These are phyloP conservation scores for Axea sp. DNA, from an alignment of 2,888 invertebrate genomes.

Conservation along the genomic window DNA sequence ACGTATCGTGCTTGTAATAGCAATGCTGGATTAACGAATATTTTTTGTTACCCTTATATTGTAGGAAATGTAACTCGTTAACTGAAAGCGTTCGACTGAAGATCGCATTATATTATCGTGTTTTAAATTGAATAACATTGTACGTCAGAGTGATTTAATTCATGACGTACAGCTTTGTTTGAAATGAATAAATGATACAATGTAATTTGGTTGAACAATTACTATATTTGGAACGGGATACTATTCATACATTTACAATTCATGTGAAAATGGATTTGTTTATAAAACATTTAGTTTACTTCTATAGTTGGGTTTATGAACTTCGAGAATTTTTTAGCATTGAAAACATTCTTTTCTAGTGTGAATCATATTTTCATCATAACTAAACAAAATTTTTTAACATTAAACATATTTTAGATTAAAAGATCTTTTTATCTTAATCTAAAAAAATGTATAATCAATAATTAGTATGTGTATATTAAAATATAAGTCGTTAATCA, in stretches of 20 bases:
- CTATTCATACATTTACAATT: no score
- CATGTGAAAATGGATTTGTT: background rate
- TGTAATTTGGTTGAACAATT: conserved; percentile 17
- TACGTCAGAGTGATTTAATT: conserved; percentile 22
- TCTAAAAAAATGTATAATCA: no score
- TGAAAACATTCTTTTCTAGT: no score
- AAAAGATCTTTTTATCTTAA: no score
- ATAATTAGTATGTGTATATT: no score
- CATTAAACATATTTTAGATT: no score
- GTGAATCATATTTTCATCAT: no score
- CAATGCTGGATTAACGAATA: conserved; percentile 5
- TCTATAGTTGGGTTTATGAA: no score
- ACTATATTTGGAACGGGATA: background rate
- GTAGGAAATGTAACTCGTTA: conserved; percentile 34
- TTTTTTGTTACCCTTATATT: conserved; percentile 2
- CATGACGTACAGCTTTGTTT: conserved; percentile 19
- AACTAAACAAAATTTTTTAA: no score
- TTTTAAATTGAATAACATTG: conserved; percentile 42
- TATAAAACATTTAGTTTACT: no score
- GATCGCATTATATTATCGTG: conserved; percentile 26
- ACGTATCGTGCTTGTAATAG: background rate
- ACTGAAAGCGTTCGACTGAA: conserved; percentile 20
- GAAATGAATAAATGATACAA: conserved; percentile 19
- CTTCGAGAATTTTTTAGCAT: no score
- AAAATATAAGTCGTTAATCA: no score